A percentile compares a stretch with the other conserved stretches of the same genome.
Conservation (phyloP, 2,113 vertebrate genomes). For the Laterallus jamaicensis region DNA sequence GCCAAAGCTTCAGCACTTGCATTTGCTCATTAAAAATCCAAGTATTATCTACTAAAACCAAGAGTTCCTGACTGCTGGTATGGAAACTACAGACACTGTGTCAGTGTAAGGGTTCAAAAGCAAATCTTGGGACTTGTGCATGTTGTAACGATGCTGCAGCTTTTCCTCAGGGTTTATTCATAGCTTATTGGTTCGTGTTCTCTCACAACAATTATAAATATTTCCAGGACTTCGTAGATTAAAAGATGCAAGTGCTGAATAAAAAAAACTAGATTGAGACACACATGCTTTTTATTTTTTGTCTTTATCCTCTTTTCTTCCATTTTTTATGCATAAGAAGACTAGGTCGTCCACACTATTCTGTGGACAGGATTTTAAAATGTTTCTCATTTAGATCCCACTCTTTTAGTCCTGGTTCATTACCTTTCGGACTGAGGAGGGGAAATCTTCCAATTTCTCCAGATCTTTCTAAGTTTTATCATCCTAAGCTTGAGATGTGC, state of each 20-base stretch:
- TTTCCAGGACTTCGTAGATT: background rate
- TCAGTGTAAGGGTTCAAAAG: background rate
- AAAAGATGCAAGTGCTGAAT: background rate
- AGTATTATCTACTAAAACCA: background rate
- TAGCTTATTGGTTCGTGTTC: background rate
- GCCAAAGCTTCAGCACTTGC: background rate
- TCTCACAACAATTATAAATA: background rate
- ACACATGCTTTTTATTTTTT: background rate
- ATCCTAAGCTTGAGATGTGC: background rate
- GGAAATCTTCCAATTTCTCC: background rate
- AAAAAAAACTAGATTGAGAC: background rate
- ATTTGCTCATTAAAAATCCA: background rate
- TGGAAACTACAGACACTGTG: background rate
- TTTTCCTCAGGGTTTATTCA: background rate
- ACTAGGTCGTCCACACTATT: background rate
- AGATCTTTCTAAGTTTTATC: background rate
- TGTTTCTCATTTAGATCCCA: background rate
- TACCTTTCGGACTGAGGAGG: background rate
- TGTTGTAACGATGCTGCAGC: background rate
- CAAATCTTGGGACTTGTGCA: background rate
- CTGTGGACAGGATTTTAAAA: background rate
- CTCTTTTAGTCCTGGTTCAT: background rate
- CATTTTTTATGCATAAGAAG: background rate
- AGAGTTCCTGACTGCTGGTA: background rate
- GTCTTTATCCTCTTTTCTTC: background rate